Conservation (phyloP, 2,888 invertebrate genomes). For the Pristionchus exspectatus region DNA sequence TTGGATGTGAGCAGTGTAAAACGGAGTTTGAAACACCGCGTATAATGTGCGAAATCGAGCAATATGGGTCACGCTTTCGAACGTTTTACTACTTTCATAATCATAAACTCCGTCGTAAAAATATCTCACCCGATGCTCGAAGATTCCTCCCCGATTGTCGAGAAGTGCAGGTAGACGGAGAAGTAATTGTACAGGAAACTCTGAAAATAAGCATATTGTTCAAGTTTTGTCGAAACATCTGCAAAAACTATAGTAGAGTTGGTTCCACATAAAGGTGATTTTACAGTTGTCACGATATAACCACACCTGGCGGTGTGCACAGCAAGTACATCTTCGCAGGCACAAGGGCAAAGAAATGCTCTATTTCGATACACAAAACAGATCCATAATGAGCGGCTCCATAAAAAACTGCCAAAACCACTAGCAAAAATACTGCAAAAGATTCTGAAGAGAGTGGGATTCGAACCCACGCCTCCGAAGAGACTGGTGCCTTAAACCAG, state of each 20-base stretch:
- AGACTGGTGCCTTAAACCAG: slow-evolving; percentile 94
- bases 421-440: slow-evolving; percentile 17
- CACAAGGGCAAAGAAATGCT: no score
- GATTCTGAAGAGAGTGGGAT: slow-evolving; percentile 84
- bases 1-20: background rate
- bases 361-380: background rate
- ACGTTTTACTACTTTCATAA: background rate
- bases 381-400: background rate
- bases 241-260: no score
- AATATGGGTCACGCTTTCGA: background rate
- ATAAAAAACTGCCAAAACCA: background rate
- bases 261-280: no score
- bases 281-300: no score
- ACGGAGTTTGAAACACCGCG: background rate
- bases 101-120: background rate
- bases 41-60: no score
- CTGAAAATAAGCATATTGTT: slow-evolving; percentile 59
- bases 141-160: slow-evolving; percentile 72
- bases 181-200: slow-evolving; percentile 75
- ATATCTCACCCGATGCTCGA: slow-evolving; percentile 65
- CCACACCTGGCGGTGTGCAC: no score
- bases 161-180: slow-evolving; percentile 72
- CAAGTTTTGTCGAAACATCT: background rate
- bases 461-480: slow-evolving; percentile 90
- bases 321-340: no score